Percentiles rank a stretch among this genome's conserved stretches.
Conservation (phyloP, 1,140 invertebrate species). For the Drosophila ogumai region DNA sequence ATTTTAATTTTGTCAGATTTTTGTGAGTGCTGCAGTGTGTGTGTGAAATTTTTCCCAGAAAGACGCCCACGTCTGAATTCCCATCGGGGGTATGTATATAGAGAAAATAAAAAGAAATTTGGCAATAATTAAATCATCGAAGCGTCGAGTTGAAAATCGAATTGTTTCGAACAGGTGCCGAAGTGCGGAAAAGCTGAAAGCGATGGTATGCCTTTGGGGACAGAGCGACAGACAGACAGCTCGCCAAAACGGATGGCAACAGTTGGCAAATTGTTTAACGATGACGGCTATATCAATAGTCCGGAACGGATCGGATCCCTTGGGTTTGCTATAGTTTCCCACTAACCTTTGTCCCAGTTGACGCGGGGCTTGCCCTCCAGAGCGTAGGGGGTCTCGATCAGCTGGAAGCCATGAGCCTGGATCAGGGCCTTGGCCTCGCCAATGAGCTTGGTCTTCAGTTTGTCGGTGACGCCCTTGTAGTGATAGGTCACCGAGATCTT, state of each 20-base stretch:
- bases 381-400: slow-evolving; percentile 92
- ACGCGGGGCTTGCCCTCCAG: slow-evolving; percentile 95
- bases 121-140: slow-evolving; percentile 80
- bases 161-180: slow-evolving; percentile 79
- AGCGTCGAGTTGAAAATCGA: slow-evolving; percentile 67
- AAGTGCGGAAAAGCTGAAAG: slow-evolving; percentile 46
- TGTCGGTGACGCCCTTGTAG: slow-evolving; percentile 92
- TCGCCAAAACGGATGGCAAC: slow-evolving; percentile 63
- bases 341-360: slow-evolving; percentile 93
- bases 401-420: slow-evolving; percentile 90
- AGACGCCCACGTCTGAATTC: slow-evolving; percentile 58
- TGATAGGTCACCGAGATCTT: slow-evolving; percentile 94
- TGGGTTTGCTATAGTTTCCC: not conserved
- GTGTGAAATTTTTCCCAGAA: slow-evolving; percentile 38
- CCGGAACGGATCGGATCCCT: not conserved
- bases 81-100: slow-evolving; percentile 22
- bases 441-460: slow-evolving; percentile 88
- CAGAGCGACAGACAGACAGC: slow-evolving; percentile 53
- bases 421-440: slow-evolving; percentile 90
- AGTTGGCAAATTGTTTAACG: slow-evolving; percentile 57
- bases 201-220: slow-evolving; percentile 27
- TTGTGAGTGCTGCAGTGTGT: slow-evolving; percentile 11
- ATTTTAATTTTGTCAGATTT: slow-evolving; percentile 50
- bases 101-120: slow-evolving; percentile 49
- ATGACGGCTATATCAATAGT: slow-evolving; percentile 43